These are phyloP conservation scores for Drymonia ruficornis DNA, from an alignment of 2,888 invertebrate genomes.

Conservation along the genomic window DNA sequence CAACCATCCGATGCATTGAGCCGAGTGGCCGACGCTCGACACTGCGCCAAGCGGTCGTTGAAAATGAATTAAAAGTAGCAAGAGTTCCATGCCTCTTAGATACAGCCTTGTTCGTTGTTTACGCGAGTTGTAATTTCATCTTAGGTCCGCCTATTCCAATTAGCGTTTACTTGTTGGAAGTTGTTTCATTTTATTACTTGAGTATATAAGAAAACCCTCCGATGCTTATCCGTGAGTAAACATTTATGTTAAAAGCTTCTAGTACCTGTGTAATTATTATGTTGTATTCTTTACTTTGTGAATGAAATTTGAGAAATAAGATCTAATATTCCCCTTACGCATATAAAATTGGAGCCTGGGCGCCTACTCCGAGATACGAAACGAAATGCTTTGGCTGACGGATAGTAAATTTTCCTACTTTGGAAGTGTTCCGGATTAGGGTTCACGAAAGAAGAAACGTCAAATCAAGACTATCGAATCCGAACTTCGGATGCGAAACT, in stretches of 20 bases:
- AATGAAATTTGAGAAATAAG: not conserved
- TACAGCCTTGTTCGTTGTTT: slow-evolving; percentile 12
- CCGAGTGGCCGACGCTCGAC: too few species aligned
- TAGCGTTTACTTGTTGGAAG: slow-evolving; percentile 23
- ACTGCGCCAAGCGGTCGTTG: too few species aligned
- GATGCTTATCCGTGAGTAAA: not conserved
- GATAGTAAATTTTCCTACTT: too few species aligned
- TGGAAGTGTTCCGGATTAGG: too few species aligned
- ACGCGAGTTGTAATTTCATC: slow-evolving; percentile 18
- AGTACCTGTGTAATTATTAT: not conserved
- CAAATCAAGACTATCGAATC: too few species aligned
- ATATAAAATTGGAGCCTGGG: not conserved
- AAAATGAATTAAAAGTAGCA: too few species aligned
- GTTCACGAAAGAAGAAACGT: too few species aligned
- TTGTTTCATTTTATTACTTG: slow-evolving; percentile 12
- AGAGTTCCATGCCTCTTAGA: not conserved
- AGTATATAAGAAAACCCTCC: slow-evolving; percentile 1
- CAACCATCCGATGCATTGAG: too few species aligned
- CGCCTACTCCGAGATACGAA: too few species aligned
- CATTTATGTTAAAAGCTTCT: not conserved
- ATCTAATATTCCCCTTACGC: not conserved
- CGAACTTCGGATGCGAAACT: too few species aligned
- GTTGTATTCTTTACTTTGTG: not conserved
- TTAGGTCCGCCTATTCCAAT: slow-evolving; percentile 17
- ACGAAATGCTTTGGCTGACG: too few species aligned